Percentiles rank a stretch among this genome's conserved stretches.
Evolutionary conservation across 1,140 invertebrate genomes (phyloP).

Genomic region (Aphelenchoides besseyi): DNA sequence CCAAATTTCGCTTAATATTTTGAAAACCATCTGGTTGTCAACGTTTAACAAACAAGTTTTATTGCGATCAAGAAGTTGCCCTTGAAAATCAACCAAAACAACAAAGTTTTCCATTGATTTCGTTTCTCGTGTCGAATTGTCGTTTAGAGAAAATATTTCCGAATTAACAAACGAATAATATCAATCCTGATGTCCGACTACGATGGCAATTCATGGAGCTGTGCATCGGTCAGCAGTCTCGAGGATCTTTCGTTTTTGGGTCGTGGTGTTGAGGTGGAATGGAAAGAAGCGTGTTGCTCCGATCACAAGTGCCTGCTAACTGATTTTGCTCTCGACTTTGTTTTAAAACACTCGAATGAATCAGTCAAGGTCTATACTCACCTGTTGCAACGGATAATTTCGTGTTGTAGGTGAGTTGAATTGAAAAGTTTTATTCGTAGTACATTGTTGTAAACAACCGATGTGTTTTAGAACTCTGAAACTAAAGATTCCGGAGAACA

Average conservation of each 20-base stretch:
- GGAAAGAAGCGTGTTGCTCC: not conserved
- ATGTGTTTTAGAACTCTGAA: not conserved
- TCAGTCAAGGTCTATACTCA: not conserved
- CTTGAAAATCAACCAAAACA: not conserved
- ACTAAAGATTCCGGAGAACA: not conserved
- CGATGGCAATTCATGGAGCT: conserved; percentile 8
- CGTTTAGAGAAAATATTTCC: too few species aligned
- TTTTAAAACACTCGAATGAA: not conserved
- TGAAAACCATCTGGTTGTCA: not conserved
- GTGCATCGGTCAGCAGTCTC: not conserved
- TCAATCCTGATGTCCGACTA: not conserved
- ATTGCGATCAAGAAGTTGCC: not conserved
- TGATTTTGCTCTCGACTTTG: conserved; percentile 15
- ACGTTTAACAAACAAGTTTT: too few species aligned
- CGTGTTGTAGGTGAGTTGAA: not conserved
- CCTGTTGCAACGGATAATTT: not conserved
- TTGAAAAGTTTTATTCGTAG: too few species aligned
- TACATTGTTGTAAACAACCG: too few species aligned
- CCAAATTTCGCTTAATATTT: not conserved
- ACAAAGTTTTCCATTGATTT: not conserved
- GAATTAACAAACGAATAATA: not conserved
- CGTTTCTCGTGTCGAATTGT: not conserved
- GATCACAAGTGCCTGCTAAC: not conserved
- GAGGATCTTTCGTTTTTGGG: not conserved
- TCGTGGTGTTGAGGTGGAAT: not conserved